phyloP scores from a whole-genome alignment of 2,888 invertebrate genomes.

The Antheraea yamamai region DNA sequence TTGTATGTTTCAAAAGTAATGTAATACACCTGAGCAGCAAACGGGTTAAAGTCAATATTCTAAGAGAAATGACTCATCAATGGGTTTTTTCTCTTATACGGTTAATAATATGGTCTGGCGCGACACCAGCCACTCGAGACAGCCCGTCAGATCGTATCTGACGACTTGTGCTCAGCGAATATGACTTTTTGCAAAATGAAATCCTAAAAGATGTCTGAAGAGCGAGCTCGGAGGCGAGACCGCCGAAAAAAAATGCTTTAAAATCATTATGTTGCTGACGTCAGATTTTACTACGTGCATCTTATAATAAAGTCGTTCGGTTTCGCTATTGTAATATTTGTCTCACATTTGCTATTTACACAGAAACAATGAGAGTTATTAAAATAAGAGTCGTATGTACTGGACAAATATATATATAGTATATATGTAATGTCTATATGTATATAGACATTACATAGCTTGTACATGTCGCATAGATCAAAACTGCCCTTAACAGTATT shows the following conservation, averaged over 20 bases:
- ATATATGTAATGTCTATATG: too few relatives aligned
- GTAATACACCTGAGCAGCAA: background rate
- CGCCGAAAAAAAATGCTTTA: slow-evolving; percentile 62
- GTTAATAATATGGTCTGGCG: slow-evolving; percentile 21
- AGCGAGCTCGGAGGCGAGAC: slow-evolving; percentile 49
- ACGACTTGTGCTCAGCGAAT: slow-evolving; percentile 51
- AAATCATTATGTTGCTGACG: slow-evolving; percentile 49
- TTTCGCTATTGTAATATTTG: background rate
- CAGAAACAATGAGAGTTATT: background rate
- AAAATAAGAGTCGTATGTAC: background rate
- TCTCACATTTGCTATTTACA: background rate
- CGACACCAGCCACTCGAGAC: slow-evolving; percentile 64
- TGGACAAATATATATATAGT: too few relatives aligned
- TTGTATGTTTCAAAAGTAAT: background rate
- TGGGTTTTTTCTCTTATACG: background rate
- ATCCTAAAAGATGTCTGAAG: slow-evolving; percentile 69
- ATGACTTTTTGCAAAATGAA: slow-evolving; percentile 64
- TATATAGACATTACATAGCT: too few relatives aligned
- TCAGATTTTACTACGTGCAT: slow-evolving; percentile 28
- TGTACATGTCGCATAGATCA: too few relatives aligned
- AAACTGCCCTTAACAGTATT: too few relatives aligned
- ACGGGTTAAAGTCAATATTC: background rate
- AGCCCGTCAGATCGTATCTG: slow-evolving; percentile 62
- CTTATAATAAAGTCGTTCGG: background rate
- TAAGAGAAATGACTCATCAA: slow-evolving; percentile 1